Evolutionary conservation across 2,888 invertebrate genomes (phyloP), one percentile per base, ranked within the genome.

Genomic region (Antheraea assamensis): DNA sequence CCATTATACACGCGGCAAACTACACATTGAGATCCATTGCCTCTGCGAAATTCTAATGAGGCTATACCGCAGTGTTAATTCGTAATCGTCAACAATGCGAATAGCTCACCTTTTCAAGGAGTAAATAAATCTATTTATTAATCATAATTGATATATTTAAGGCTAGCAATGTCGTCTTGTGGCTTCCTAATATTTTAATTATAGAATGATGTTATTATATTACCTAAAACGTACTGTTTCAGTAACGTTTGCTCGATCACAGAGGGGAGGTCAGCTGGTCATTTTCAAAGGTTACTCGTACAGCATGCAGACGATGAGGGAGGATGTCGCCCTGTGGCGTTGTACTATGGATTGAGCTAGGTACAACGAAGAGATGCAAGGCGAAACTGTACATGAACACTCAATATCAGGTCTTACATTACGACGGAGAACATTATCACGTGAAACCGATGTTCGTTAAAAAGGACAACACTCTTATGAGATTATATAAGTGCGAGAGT

Each of bases 221-320:
- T 30, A 64, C 15, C 13, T 64, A 17, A 64, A 30, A 64, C 17
- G 27, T 64, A 64, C 17, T 68, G 73, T 89, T 90, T 80, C 87
- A 90, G 90, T 90, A 72, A 75, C 78, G 3, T 90, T 90, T 80
- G 87, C 86, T 49, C 77, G 81, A 77, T 90, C 90, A 21, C 90
- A 89, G 79, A 85, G 90, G 79, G 90, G 90, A 0, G 87, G 87
- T 0, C 82, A 82, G 15, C 85, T 90, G 30, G 82, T 91, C 8
- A 76, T 91, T 75, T 88, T 80, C 84, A 77, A 85, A 27, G 87
- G 68, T 27, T 68, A 68, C 35, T 35, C 68, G 8, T 68, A 91
- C 75, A 78, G 42, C 24, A 88, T 87, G 75, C 90, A 90, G 0
- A 83, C 75, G 55, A 88, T 88, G 66, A 80, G 81, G 21, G 82